Percentiles rank a stretch among this genome's conserved stretches.
Conservation (phyloP, 2,888 invertebrate genomes). For the Tenodera sinensis region DNA sequence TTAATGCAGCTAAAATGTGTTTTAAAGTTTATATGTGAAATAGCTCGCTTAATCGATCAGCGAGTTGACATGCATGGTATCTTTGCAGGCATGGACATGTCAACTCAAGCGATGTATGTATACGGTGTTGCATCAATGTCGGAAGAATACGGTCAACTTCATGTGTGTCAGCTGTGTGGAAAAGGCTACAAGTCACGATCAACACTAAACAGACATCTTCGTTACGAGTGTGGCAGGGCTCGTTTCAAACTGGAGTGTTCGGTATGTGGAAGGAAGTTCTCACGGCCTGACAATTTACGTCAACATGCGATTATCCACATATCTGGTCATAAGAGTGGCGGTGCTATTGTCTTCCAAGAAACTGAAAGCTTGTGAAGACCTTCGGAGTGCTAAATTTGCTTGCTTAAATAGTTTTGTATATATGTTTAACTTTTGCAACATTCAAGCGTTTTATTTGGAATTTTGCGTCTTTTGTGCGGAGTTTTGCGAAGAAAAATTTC, state of each 20-base stretch:
- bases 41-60: neutral
- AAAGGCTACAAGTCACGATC: slow-evolving; percentile 37
- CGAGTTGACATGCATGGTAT: slow-evolving; percentile 10
- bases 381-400: neutral
- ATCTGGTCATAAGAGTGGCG: slow-evolving; percentile 32
- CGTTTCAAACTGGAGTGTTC: slow-evolving; percentile 15
- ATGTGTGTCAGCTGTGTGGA: slow-evolving; percentile 53
- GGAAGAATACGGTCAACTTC: slow-evolving; percentile 4
- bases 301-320: slow-evolving; percentile 31
- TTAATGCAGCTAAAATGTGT: neutral
- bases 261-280: slow-evolving; percentile 30
- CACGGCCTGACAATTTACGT: slow-evolving; percentile 28
- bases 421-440: neutral
- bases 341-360: neutral
- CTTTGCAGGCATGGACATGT: slow-evolving; percentile 15
- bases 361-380: neutral
- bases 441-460: neutral
- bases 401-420: neutral
- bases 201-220: slow-evolving; percentile 38
- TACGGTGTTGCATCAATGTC: slow-evolving; percentile 13
- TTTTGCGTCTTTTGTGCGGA: neutral
- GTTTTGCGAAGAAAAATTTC: neutral
- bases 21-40: neutral
- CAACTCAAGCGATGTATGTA: neutral
- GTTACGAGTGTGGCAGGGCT: slow-evolving; percentile 34